Percentiles rank a stretch among this genome's conserved stretches.
Evolutionary conservation across 2,113 vertebrate genomes (phyloP).

Genomic region (Corythoichthys intestinalis): DNA sequence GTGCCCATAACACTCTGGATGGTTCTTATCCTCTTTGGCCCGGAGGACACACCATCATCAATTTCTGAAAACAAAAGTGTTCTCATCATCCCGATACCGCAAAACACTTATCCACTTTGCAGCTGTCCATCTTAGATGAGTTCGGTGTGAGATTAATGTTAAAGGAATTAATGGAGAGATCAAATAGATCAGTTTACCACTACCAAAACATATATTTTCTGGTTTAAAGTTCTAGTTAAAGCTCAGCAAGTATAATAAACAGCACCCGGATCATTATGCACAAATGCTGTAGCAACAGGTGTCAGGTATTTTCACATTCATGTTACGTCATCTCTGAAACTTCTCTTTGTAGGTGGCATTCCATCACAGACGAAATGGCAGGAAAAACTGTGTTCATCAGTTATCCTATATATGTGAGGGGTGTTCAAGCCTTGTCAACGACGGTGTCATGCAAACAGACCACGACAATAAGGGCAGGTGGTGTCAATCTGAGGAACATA

Average conservation of each 20-base stretch:
- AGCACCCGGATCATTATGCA: neutral
- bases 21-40: too few species aligned
- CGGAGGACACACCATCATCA: too few species aligned
- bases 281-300: neutral
- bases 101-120: too few species aligned
- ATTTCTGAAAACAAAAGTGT: neutral
- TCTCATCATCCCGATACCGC: too few species aligned
- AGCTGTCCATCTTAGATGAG: too few species aligned
- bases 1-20: too few species aligned
- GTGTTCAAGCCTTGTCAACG: slow-evolving; percentile 9
- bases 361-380: slow-evolving; percentile 46
- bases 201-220: neutral
- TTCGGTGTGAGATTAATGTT: too few species aligned
- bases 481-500: slow-evolving; percentile 56
- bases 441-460: slow-evolving; percentile 17
- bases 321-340: neutral
- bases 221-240: neutral
- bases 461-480: slow-evolving; percentile 24
- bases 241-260: neutral
- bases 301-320: neutral
- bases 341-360: slow-evolving; percentile 48
- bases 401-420: slow-evolving; percentile 11
- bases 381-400: slow-evolving; percentile 24
- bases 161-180: too few species aligned
- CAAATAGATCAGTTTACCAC: neutral